Evolutionary conservation across 1,140 invertebrate species (phyloP).

Genomic region (Luehdorfia chinensis): DNA sequence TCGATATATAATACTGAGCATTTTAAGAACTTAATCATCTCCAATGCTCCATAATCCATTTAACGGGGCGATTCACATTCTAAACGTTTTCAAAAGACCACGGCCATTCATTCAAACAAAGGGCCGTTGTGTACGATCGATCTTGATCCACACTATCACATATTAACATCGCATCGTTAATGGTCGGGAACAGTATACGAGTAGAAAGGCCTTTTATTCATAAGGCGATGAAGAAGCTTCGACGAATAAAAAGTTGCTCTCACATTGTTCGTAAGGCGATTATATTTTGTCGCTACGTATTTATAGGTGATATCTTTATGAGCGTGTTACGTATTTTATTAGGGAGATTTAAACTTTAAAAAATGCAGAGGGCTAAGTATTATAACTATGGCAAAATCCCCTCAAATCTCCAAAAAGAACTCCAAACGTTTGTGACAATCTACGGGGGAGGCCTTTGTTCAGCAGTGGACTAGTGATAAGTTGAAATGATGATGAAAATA

Average conservation of each 20-base stretch:
- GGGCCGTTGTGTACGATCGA: constrained; percentile 42
- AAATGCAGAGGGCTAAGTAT: no score
- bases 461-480: no score
- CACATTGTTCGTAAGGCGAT: constrained; percentile 7
- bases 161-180: constrained; percentile 59
- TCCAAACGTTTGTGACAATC: no score
- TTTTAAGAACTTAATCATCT: constrained; percentile 2
- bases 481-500: no score
- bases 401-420: no score
- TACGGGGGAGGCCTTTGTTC: no score
- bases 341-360: no score
- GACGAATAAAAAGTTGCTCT: constrained; percentile 6
- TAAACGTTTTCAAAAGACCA: constrained; percentile 28
- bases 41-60: constrained; percentile 15
- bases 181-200: constrained; percentile 40
- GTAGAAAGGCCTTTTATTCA: constrained; percentile 41
- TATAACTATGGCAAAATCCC: no score
- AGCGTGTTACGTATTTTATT: constrained; percentile 1
- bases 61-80: constrained; percentile 15
- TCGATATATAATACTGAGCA: not conserved
- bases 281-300: constrained; percentile 1
- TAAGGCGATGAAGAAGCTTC: constrained; percentile 17
- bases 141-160: constrained; percentile 39
- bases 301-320: constrained; percentile 7
- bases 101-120: constrained; percentile 28